Evolutionary conservation across 2,113 vertebrate species (phyloP).

Genomic region (Catagonus wagneri): DNA sequence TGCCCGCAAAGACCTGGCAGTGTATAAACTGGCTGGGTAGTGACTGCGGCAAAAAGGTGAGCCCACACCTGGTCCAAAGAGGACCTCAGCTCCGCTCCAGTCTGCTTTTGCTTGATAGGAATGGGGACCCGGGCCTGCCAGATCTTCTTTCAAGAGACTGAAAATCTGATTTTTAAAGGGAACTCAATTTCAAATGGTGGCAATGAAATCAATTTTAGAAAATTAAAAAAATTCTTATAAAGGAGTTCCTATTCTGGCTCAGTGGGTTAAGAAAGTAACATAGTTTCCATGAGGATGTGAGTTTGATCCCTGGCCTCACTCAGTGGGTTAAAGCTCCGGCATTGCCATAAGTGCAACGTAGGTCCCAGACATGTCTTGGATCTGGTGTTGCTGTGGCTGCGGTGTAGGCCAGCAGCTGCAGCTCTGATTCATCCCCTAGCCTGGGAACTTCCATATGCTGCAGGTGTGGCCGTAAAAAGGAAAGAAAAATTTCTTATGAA

Average conservation of each 20-base stretch:
- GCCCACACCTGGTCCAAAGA: not conserved
- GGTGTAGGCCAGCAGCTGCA: no score
- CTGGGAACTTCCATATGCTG: no score
- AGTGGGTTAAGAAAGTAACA: no score
- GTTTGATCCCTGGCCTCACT: no score
- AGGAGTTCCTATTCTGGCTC: no score
- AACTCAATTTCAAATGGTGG: not conserved
- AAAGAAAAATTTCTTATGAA: not conserved
- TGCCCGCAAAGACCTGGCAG: not conserved
- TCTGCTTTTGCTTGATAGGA: fast-evolving
- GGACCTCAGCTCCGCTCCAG: fast-evolving
- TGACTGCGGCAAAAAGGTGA: fast-evolving
- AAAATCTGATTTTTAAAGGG: not conserved
- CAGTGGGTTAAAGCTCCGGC: no score
- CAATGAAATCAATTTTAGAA: not conserved
- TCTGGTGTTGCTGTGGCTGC: no score
- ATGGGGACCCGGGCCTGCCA: not conserved
- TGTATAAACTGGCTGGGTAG: not conserved
- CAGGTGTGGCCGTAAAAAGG: not conserved
- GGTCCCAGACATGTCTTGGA: no score
- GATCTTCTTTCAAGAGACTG: not conserved
- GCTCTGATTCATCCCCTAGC: no score
- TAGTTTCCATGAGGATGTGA: no score
- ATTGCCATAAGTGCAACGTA: no score
- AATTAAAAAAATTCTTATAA: not conserved